phyloP scores from a whole-genome alignment of 2,113 vertebrate species.

The Galemys pyrenaicus region DNA sequence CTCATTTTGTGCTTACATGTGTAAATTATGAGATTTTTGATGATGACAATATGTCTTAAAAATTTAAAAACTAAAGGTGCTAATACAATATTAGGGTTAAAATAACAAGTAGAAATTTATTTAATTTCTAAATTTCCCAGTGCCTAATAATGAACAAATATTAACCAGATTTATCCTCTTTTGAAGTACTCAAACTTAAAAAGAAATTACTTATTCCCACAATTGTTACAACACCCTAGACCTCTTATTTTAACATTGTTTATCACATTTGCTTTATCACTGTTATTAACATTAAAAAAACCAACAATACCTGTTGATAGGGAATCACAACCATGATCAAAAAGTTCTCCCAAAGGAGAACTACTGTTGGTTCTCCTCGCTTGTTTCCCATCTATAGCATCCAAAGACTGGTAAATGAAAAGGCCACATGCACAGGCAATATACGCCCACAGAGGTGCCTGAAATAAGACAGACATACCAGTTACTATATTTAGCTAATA shows the following conservation, averaged over 20 bases:
- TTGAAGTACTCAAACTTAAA: slow-evolving; percentile 31
- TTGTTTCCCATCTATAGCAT: slow-evolving; percentile 98
- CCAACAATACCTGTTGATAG: slow-evolving; percentile 93
- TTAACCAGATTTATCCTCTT: slow-evolving; percentile 18
- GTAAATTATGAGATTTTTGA: slow-evolving; percentile 15
- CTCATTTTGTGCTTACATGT: neutral
- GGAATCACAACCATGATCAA: slow-evolving; percentile 99
- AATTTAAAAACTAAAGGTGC: slow-evolving; percentile 28
- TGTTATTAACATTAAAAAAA: slow-evolving; percentile 28
- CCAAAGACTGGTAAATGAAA: slow-evolving; percentile 98
- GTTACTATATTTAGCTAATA: neutral
- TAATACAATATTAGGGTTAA: neutral
- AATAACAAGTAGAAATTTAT: slow-evolving; percentile 16
- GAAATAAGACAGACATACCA: neutral
- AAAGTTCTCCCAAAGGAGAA: slow-evolving; percentile 97
- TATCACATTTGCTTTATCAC: slow-evolving; percentile 29
- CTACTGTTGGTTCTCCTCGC: slow-evolving; percentile 98
- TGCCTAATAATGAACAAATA: slow-evolving; percentile 48
- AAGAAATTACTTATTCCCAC: slow-evolving; percentile 30
- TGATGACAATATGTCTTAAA: neutral
- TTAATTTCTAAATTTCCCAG: slow-evolving; percentile 54
- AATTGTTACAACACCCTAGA: neutral
- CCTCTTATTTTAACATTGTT: slow-evolving; percentile 2
- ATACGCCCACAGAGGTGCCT: slow-evolving; percentile 98
- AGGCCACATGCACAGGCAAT: slow-evolving; percentile 95